Evolutionary conservation across 2,797 vertebrate genomes (phyloP).

Genomic region (Pelochelys cantorii): DNA sequence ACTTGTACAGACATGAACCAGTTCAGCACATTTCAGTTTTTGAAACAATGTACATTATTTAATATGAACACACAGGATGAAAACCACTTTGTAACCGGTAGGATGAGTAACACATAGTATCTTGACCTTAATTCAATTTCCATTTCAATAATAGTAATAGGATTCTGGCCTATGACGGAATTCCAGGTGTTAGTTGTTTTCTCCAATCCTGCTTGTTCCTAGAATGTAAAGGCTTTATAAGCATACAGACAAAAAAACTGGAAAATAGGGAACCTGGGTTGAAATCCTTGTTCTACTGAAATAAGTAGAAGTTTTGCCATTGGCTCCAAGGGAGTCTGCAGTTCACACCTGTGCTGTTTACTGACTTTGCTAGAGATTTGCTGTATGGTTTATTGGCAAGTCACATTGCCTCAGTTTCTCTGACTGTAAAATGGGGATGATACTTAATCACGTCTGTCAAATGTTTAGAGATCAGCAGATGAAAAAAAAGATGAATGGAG

Average conservation of each 20-base stretch:
- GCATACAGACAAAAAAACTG: background rate
- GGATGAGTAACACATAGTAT: background rate
- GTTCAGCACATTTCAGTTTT: background rate
- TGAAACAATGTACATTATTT: background rate
- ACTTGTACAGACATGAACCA: background rate
- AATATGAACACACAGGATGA: background rate
- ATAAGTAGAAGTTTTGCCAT: background rate
- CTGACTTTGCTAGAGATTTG: background rate
- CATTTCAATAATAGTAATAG: background rate
- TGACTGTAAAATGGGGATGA: background rate
- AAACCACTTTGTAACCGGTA: background rate
- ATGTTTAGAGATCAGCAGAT: background rate
- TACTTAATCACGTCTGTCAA: background rate
- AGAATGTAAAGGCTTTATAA: background rate
- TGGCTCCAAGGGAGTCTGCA: background rate
- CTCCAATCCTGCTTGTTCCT: background rate
- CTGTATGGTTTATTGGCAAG: background rate
- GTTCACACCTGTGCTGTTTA: background rate
- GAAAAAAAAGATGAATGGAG: background rate
- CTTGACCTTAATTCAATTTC: background rate
- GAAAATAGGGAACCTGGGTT: background rate
- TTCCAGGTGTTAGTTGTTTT: background rate
- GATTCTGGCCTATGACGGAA: background rate
- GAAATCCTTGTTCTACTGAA: background rate
- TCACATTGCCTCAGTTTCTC: background rate